These are phyloP conservation scores for Poecilus cupreus DNA, from an alignment of 2,888 invertebrate genomes.

Conservation along the genomic window DNA sequence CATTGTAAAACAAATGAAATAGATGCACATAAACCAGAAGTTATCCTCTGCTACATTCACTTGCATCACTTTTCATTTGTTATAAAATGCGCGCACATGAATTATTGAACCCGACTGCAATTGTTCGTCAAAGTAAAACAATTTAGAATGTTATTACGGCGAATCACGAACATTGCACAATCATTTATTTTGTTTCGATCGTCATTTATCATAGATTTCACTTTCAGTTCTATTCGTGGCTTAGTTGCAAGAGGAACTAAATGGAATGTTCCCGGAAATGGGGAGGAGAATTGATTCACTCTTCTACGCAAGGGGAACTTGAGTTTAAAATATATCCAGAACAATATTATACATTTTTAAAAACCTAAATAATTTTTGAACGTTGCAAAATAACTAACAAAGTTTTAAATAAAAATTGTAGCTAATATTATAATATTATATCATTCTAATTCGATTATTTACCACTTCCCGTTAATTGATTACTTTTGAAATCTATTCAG, in stretches of 20 bases:
- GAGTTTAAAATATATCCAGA: no score
- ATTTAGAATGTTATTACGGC: conserved; percentile 5
- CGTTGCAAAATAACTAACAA: no score
- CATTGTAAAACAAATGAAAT: neutral
- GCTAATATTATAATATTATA: no score
- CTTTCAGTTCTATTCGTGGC: neutral
- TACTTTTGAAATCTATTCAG: no score
- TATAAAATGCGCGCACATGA: neutral
- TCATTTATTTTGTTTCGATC: conserved; percentile 19
- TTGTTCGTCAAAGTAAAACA: conserved; percentile 18
- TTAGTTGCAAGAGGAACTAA: neutral
- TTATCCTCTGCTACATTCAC: neutral
- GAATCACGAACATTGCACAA: conserved; percentile 5
- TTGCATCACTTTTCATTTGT: neutral
- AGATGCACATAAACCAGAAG: neutral
- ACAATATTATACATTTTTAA: no score
- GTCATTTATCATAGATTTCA: conserved; percentile 26
- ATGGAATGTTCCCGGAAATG: neutral
- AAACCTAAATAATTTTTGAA: no score
- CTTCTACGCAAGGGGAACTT: no score
- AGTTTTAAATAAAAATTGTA: no score
- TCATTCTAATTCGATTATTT: no score
- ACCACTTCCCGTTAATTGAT: no score
- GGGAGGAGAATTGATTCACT: neutral
- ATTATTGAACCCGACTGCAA: conserved; percentile 19